Evolutionary conservation across 2,797 vertebrate species (phyloP).

Genomic region (Enteromius viviparus): DNA sequence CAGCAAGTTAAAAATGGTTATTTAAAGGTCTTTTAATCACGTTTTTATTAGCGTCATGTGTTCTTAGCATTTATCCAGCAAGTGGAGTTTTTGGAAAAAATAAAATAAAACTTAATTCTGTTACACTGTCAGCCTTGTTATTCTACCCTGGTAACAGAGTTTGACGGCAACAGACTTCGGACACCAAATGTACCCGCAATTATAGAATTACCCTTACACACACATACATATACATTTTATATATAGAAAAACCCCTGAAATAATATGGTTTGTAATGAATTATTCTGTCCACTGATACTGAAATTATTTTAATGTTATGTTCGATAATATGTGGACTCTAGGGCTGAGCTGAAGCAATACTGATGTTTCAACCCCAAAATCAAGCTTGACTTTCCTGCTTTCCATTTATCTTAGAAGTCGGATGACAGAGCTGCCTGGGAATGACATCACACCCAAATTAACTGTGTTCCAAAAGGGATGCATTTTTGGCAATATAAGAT

Average conservation of each 20-base stretch:
- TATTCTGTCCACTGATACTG: background rate
- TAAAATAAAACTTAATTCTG: no score
- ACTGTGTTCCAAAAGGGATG: background rate
- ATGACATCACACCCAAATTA: background rate
- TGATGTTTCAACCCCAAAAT: background rate
- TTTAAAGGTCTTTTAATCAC: no score
- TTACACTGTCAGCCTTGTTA: no score
- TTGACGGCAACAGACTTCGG: no score
- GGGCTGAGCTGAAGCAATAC: background rate
- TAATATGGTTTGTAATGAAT: background rate
- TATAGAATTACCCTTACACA: no score
- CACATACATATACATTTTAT: no score
- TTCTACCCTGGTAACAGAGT: no score
- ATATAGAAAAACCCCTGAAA: background rate
- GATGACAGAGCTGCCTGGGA: background rate
- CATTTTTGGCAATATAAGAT: background rate
- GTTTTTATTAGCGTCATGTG: no score
- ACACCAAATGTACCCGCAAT: no score
- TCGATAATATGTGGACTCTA: background rate
- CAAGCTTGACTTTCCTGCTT: background rate
- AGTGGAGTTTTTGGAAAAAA: no score
- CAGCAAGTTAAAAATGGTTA: no score
- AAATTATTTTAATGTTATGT: background rate
- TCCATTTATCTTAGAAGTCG: background rate
- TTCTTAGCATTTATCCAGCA: no score